These are phyloP conservation scores for Ginglymostoma cirratum DNA, from an alignment of 2,113 vertebrate genomes.

Conservation along the genomic window DNA sequence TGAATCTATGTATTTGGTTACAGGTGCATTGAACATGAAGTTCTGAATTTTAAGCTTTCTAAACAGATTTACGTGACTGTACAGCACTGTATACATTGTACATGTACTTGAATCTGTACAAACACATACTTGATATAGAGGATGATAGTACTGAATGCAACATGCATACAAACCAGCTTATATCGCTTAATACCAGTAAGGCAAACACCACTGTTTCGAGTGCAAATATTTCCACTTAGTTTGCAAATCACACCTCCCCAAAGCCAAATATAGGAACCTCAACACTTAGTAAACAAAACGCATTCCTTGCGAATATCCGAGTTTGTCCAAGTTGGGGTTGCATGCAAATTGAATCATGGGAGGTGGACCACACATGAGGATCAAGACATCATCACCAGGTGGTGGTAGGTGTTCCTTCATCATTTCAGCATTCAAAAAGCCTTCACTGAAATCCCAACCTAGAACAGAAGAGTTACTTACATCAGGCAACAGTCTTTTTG, in stretches of 20 bases:
- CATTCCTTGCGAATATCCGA: slow-evolving; percentile 58
- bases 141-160: background rate
- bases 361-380: slow-evolving; percentile 64
- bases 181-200: background rate
- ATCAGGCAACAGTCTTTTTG: background rate
- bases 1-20: background rate
- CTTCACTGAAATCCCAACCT: slow-evolving; percentile 62
- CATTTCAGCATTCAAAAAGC: slow-evolving; percentile 60
- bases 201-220: background rate
- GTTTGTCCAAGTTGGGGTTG: slow-evolving; percentile 59
- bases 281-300: slow-evolving; percentile 54
- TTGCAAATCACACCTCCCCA: background rate
- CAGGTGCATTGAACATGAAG: background rate
- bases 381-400: slow-evolving; percentile 53
- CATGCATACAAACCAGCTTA: background rate
- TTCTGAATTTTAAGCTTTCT: background rate
- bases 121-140: background rate
- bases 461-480: slow-evolving; percentile 28
- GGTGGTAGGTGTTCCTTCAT: slow-evolving; percentile 59
- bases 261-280: background rate
- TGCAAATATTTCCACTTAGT: slow-evolving; percentile 8
- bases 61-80: background rate
- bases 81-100: background rate
- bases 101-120: background rate
- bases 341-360: slow-evolving; percentile 65